Base-by-base conservation (phyloP, 2,797 vertebrate species). In the Pygocentrus nattereri region DNA sequence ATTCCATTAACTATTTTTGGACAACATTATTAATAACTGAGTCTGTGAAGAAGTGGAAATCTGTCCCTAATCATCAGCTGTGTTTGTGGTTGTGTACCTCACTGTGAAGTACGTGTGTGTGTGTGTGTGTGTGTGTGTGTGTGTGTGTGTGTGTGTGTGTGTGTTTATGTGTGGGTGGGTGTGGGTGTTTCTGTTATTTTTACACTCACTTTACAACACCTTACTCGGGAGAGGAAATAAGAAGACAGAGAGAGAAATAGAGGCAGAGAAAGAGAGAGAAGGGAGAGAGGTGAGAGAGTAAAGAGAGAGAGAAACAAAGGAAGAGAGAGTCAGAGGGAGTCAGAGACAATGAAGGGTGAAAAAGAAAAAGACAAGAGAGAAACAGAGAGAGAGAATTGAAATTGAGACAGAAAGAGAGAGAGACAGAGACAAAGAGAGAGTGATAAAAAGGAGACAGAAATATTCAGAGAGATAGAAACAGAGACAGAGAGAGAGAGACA, bases 401-500 rank as follows among this genome's bases (percentile, higher is more conserved):
- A 67, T 50, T 49, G 49, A 74, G 61, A 68, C 50, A 58, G 72
- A 81, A 61, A 47, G 25, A 47, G 61, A 64, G 44, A 41, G 56
- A 64, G 76, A 58, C 76, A 27, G 62, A 70, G 65, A 72, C 16
- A 78, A 61, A 77, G 47, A 68, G 49, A 77, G 30, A 78, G 62
- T 68, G 49, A 58, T 50, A 47, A 52, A 30, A 41, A 25, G 68
- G 88, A 89, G 90, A 19, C 1, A 6, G 6, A 11, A 18, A 19
- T 12, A 11, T 50, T 13, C 21, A n/a, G 21, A 56, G 54, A 23
- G 54, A n/a, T 4, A 56, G 4, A 56, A 54, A 56, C 4, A 21
- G 91, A 91, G 94, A 92, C 88, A 77, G 47, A 76, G 44, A 80
- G 74, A 49, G 50, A 81, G 50, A 80, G 70, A 73, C 58, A 72